These are phyloP conservation scores for Neolamprologus hecqui DNA, from an alignment of 2,113 vertebrate species.

Conservation along the genomic window DNA sequence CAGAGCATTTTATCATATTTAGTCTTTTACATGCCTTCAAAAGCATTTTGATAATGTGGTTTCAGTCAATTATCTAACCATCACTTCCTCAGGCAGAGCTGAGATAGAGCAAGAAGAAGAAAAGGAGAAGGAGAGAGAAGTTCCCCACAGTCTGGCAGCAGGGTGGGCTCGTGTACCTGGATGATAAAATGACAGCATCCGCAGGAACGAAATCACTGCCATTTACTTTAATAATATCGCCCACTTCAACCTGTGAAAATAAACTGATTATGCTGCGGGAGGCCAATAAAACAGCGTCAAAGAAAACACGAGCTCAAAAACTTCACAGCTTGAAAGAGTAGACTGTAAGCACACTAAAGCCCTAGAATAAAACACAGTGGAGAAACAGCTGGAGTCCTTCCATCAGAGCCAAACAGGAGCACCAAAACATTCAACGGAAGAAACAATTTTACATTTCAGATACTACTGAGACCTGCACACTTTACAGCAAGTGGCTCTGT, in stretches of 20 bases:
- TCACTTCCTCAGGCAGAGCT: constrained; percentile 81
- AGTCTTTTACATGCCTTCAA: not conserved
- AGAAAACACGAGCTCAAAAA: not conserved
- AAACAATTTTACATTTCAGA: not conserved
- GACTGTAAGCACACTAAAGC: not conserved
- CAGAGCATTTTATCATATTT: not conserved
- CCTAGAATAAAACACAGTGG: not conserved
- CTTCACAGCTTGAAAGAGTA: not conserved
- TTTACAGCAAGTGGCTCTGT: rapidly evolving
- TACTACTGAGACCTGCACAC: rapidly evolving
- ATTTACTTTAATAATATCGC: constrained; percentile 98
- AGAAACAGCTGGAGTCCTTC: not conserved
- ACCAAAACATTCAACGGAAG: not conserved
- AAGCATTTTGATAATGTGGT: not conserved
- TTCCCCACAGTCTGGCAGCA: constrained; percentile 69
- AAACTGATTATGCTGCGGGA: constrained; percentile 81
- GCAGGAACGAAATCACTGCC: constrained; percentile 94
- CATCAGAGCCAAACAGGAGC: not conserved
- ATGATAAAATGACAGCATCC: constrained; percentile 92
- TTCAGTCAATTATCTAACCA: constrained; percentile 48
- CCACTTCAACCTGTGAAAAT: constrained; percentile 93
- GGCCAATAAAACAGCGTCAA: not conserved
- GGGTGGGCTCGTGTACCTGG: constrained; percentile 85
- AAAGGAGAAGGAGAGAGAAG: not conserved
- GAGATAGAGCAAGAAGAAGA: not conserved